A percentile compares a stretch with the other conserved stretches of the same genome.
Evolutionary conservation across 1,140 invertebrate species (phyloP).

Genomic region (Liolophura sinensis): DNA sequence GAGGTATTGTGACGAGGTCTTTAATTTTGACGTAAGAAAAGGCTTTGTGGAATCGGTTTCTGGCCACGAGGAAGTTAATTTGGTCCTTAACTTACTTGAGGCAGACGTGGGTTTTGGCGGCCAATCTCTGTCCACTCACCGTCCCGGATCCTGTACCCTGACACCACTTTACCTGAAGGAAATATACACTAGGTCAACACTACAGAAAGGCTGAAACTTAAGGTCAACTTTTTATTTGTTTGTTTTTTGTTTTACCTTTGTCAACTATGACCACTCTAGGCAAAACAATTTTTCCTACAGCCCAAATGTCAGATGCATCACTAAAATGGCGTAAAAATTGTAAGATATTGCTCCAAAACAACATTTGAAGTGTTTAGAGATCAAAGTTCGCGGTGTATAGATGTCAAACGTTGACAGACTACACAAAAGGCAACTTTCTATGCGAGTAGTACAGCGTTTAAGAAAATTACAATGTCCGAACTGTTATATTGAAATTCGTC

Average conservation of each 20-base stretch:
- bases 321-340: no score
- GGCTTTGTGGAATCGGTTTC: no score
- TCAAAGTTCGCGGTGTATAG: no score
- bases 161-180: conserved; percentile 46
- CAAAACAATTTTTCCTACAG: neutral
- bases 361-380: no score
- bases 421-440: no score
- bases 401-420: no score
- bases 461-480: conserved; percentile 1
- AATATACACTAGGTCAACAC: neutral
- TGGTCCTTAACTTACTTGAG: conserved; percentile 41
- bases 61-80: no score
- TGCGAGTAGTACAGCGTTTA: neutral
- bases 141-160: conserved; percentile 55
- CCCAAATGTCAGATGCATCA: neutral
- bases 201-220: neutral
- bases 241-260: neutral
- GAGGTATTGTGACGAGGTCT: no score
- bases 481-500: neutral
- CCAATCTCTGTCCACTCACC: conserved; percentile 56
- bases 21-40: no score
- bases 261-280: neutral
- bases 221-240: neutral
- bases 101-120: conserved; percentile 52
- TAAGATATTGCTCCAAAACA: no score